Conservation (phyloP, 2,113 vertebrate genomes). For the Brienomyrus longianalis region DNA sequence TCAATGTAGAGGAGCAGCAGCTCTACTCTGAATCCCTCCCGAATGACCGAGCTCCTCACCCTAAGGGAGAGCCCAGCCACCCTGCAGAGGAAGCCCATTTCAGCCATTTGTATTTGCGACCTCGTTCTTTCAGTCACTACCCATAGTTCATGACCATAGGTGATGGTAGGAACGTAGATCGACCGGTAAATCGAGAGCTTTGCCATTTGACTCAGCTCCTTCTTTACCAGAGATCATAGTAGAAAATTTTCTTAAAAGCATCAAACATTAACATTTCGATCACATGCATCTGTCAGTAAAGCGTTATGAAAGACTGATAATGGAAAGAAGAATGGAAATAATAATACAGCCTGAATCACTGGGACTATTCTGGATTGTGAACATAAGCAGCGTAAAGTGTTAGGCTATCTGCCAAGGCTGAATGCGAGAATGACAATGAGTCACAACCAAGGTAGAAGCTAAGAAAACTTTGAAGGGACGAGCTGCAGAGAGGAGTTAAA, state of each 20-base stretch:
- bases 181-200: no score
- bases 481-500: slow-evolving; percentile 10
- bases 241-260: not conserved
- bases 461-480: slow-evolving; percentile 21
- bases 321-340: not conserved
- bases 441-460: slow-evolving; percentile 24
- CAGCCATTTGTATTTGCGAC: no score
- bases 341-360: not conserved
- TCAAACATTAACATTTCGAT: not conserved
- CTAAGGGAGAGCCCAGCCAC: no score
- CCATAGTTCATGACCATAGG: no score
- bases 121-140: no score
- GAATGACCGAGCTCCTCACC: no score
- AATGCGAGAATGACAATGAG: slow-evolving; percentile 23
- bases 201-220: no score
- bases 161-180: no score
- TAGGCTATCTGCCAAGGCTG: not conserved
- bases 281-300: not conserved
- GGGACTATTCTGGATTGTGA: not conserved
- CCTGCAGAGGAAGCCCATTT: no score
- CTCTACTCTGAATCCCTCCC: no score
- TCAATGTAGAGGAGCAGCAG: no score
- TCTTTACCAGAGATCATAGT: not conserved
- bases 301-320: not conserved
- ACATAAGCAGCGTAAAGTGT: not conserved